Evolutionary conservation across 2,113 vertebrate genomes (phyloP), one percentile per base, ranked within the genome.

Genomic region (Parus major): DNA sequence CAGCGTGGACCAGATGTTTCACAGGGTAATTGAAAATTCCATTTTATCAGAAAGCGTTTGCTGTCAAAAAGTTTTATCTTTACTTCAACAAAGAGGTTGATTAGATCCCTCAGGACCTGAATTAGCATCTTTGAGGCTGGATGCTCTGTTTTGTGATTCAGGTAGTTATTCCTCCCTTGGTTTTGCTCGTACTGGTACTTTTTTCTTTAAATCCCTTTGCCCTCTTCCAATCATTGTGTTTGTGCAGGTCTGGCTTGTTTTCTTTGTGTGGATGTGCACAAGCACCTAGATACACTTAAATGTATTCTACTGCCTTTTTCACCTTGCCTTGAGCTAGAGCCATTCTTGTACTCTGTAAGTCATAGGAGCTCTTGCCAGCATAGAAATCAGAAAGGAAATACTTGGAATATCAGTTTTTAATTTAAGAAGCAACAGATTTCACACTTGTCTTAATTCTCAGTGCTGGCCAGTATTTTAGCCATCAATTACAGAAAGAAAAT

Each of bases 51-150:
- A 98, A 97, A 98, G 91, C 88, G 81, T 98, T 98, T 93, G 93
- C 97, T 98, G 98, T 98, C 97, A 98, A 97, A 98, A 98, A 98
- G 95, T 98, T 98, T 98, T 98, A 97, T 98, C 97, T 98, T 97
- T 98, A 97, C 97, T 97, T 97, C 96, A 98, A 98, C 97, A 98
- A 98, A 98, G 97, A 96, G 95, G 96, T 97, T 98, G 97, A 98
- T 98, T 97, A 98, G 97, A 95, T 98, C 97, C 97, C 97, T 83
- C 61, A 97, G 97, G 98, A 97, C 95, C 92, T 69, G 79, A 98
- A 98, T 98, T 98, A 97, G 95, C 97, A 98, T 98, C 93, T 98
- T 97, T 96, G 95, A 97, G 97, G 84, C 94, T 97, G 81, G 95
- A 93, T 96, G 80, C 71, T 96, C 95, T 97, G 79, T 97, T 98